Evolutionary conservation across 1,140 invertebrate species (phyloP).

Genomic region (Pachypeltis micranthus): DNA sequence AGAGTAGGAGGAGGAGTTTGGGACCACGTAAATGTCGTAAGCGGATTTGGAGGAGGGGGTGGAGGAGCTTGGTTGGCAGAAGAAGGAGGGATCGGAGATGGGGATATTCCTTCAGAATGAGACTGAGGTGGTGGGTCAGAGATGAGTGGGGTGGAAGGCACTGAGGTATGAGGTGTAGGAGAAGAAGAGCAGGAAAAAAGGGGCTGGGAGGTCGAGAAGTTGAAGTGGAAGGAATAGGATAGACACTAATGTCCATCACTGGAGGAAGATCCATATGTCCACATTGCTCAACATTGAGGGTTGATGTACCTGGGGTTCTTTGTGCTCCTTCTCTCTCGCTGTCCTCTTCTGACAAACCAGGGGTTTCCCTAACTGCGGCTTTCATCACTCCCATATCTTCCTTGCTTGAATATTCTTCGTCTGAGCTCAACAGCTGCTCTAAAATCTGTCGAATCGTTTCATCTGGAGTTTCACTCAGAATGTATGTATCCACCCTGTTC

Average conservation of each 20-base stretch:
- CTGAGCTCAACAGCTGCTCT: background rate
- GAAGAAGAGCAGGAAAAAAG: background rate
- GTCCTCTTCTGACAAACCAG: background rate
- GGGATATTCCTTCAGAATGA: background rate
- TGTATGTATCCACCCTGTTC: too few relatives aligned
- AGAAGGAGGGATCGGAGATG: background rate
- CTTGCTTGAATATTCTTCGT: background rate
- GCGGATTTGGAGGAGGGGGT: background rate
- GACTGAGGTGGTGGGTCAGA: background rate
- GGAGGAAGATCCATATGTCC: background rate
- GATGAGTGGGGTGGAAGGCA: background rate
- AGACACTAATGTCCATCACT: background rate
- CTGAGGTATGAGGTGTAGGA: background rate
- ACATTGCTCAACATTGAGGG: background rate
- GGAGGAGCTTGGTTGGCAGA: background rate
- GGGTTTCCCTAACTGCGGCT: background rate
- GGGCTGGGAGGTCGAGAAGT: too few relatives aligned
- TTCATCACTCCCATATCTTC: background rate
- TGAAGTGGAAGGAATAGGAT: background rate
- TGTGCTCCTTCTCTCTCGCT: background rate
- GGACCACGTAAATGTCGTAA: background rate
- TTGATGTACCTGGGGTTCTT: background rate
- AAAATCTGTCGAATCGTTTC: background rate
- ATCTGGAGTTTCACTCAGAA: background rate
- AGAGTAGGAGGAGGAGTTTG: background rate